Conservation (phyloP, 2,113 vertebrate species). For the Psilopsiagon aymara region DNA sequence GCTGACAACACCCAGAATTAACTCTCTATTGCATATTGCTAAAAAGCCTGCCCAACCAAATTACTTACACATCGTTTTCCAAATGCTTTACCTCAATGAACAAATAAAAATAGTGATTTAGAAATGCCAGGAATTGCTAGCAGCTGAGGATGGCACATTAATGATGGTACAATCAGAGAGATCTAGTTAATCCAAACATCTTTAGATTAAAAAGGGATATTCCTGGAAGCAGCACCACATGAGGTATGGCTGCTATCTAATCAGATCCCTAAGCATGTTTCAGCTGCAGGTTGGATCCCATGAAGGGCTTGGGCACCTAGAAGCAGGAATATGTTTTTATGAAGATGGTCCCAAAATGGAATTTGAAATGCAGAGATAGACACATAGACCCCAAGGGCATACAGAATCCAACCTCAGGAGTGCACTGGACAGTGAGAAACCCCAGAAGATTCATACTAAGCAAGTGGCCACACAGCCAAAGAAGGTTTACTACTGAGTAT, state of each 20-base stretch:
- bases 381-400: background rate
- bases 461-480: rapidly evolving
- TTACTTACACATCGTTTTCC: slow-evolving; percentile 10
- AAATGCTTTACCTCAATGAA: slow-evolving; percentile 45
- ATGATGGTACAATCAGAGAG: background rate
- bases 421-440: background rate
- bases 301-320: background rate
- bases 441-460: background rate
- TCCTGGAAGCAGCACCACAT: background rate
- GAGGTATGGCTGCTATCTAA: background rate
- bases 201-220: background rate
- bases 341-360: background rate
- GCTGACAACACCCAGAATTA: slow-evolving; percentile 65
- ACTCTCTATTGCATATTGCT: slow-evolving; percentile 63
- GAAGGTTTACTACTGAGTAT: background rate
- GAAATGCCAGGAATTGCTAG: background rate
- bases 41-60: slow-evolving; percentile 63
- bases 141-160: background rate
- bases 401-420: background rate
- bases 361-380: background rate
- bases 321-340: background rate
- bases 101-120: slow-evolving; percentile 47
- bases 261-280: background rate
- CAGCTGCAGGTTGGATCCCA: background rate
- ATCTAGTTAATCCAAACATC: background rate